Evolutionary conservation across 2,888 invertebrate species (phyloP), one percentile per base, ranked within the genome.

Genomic region (Encarsia formosa): DNA sequence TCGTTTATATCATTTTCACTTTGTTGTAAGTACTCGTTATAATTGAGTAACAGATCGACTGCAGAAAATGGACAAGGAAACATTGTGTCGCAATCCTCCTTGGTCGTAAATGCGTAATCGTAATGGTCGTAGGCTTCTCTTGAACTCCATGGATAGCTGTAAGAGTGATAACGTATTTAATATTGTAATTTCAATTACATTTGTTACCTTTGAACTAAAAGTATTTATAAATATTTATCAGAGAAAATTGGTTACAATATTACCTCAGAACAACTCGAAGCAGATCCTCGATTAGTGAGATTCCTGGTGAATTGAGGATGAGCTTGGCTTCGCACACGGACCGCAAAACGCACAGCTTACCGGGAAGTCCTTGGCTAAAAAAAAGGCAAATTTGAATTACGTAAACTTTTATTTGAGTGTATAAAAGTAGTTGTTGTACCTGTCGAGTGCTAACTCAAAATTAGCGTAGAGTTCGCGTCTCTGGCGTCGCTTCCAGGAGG

Each of bases 251-350:
- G n/a, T n/a, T n/a, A 11, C n/a, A 9, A 18, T 18, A 8, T 23
- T 61, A 86, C 85, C 79, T 78, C 62, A 87, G 80, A 62, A 86
- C 70, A 44, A 81, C 78, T 63, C 81, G 78, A 44, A 87, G 68
- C 52, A 85, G 69, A 67, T 87, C 86, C 59, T 84, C 84, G 40
- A 86, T 77, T 49, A 87, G 75, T 2, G 84, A 85, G 60, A 77
- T 76, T 26, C 85, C 85, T 9, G 77, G 79, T 1, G 79, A 76
- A 19, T 79, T 79, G 46, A 85, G 69, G 62, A 80, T 73, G 54
- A 74, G 73, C 50, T 77, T 78, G 5, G 82, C 79, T 64, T 88
- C 87, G 64, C 88, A 88, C 53, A 88, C 79, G 53, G 83, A 81
- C 60, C 83, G 78, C 63, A 84, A 76, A 43, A 87, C 71, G 67